phyloP scores from a whole-genome alignment of 2,888 invertebrate genomes.

The Diaprepes abbreviatus region DNA sequence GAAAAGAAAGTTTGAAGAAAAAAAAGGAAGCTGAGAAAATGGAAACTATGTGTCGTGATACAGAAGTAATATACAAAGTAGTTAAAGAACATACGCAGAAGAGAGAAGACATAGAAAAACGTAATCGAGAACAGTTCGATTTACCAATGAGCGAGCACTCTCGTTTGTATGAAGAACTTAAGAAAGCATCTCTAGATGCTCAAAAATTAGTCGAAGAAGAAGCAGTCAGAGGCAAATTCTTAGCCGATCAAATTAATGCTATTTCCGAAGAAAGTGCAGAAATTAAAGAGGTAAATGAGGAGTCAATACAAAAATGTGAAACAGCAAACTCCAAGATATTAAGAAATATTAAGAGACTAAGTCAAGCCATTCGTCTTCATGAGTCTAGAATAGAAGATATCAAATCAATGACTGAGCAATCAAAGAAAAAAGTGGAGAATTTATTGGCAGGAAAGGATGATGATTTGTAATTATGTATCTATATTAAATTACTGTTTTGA shows the following conservation, averaged over 20 bases:
- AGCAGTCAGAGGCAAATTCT: slow-evolving; percentile 62
- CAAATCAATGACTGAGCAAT: slow-evolving; percentile 38
- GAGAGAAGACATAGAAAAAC: slow-evolving; percentile 56
- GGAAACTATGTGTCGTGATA: slow-evolving; percentile 57
- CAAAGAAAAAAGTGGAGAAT: slow-evolving; percentile 19
- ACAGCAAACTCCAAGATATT: slow-evolving; percentile 63
- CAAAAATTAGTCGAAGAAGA: slow-evolving; percentile 65
- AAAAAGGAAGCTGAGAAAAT: slow-evolving; percentile 58
- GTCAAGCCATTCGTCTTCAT: slow-evolving; percentile 58
- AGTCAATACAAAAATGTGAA: slow-evolving; percentile 62
- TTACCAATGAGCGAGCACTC: slow-evolving; percentile 58
- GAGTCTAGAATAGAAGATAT: slow-evolving; percentile 60
- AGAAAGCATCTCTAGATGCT: slow-evolving; percentile 61
- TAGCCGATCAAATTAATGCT: slow-evolving; percentile 64
- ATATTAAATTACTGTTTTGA: too few relatives aligned
- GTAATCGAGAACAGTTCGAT: slow-evolving; percentile 51
- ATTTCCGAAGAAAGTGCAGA: slow-evolving; percentile 61
- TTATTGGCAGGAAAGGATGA: slow-evolving; percentile 11
- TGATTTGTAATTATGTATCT: too few relatives aligned
- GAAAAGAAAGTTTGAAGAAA: slow-evolving; percentile 62
- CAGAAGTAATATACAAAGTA: slow-evolving; percentile 55
- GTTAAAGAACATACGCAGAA: slow-evolving; percentile 59
- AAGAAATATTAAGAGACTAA: slow-evolving; percentile 63
- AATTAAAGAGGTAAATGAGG: slow-evolving; percentile 62
- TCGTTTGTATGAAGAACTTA: slow-evolving; percentile 63